phyloP scores from a whole-genome alignment of 2,797 vertebrate genomes.

The Esox lucius region DNA sequence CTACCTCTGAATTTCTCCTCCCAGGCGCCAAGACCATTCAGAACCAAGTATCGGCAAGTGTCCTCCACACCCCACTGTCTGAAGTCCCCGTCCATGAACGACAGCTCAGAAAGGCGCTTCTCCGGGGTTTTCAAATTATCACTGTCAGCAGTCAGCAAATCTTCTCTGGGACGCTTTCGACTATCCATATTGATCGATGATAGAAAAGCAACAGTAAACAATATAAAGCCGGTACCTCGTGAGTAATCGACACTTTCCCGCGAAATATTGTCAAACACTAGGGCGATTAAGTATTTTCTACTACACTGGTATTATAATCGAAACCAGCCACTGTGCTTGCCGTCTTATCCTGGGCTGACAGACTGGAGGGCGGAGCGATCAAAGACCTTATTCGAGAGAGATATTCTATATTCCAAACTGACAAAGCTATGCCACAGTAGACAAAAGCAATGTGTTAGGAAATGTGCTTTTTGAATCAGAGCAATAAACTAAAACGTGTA shows the following conservation, averaged over 20 bases:
- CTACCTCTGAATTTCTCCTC: constrained; percentile 63
- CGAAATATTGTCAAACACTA: not conserved
- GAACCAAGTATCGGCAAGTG: constrained; percentile 59
- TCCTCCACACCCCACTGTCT: constrained; percentile 64
- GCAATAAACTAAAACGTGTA: too few relatives aligned
- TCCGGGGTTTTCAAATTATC: constrained; percentile 56
- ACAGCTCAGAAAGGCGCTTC: constrained; percentile 42
- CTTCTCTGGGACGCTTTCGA: constrained; percentile 51
- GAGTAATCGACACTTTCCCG: not conserved
- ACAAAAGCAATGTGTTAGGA: too few relatives aligned
- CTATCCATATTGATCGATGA: constrained; percentile 52
- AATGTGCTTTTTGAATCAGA: too few relatives aligned
- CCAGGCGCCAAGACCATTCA: constrained; percentile 56
- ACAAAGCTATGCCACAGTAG: too few relatives aligned
- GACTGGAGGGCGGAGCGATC: not conserved
- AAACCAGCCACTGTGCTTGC: not conserved
- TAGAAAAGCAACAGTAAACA: not conserved
- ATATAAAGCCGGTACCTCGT: too few relatives aligned
- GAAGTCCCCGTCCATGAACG: constrained; percentile 38
- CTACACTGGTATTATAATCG: not conserved
- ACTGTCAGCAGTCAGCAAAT: not conserved
- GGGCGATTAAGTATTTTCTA: not conserved
- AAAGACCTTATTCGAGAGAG: not conserved
- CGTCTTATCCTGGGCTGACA: not conserved
- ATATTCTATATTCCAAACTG: not conserved